These are phyloP conservation scores for Opisthograptis luteolata DNA, from an alignment of 2,888 invertebrate genomes.

Conservation along the genomic window DNA sequence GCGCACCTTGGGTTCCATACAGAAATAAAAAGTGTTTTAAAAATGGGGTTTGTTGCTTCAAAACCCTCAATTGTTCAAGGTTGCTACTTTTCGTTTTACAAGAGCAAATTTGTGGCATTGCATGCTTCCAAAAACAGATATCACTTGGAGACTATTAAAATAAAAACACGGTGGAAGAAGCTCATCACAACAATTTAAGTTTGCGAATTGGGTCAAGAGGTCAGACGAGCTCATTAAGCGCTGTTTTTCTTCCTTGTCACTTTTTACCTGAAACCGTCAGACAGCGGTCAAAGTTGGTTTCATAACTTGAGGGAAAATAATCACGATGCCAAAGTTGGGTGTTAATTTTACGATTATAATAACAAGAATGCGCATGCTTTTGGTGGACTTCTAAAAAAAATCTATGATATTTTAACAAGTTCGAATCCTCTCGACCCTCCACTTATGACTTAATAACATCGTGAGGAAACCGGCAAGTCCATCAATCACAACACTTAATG, in stretches of 20 bases:
- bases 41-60: too few species aligned
- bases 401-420: too few species aligned
- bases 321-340: background rate
- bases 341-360: background rate
- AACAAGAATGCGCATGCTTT: background rate
- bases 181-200: constrained; percentile 20
- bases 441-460: too few species aligned
- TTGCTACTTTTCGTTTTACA: too few species aligned
- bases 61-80: too few species aligned
- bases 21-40: too few species aligned
- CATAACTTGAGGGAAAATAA: constrained; percentile 10
- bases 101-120: too few species aligned
- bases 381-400: too few species aligned
- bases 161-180: constrained; percentile 6
- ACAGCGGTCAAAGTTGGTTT: constrained; percentile 10
- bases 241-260: constrained; percentile 24
- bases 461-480: too few species aligned
- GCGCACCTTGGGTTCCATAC: too few species aligned
- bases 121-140: background rate
- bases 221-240: constrained; percentile 18
- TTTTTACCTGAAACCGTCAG: constrained; percentile 22
- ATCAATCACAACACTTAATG: too few species aligned
- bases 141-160: background rate
- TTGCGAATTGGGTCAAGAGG: constrained; percentile 22
- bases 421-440: too few species aligned